phyloP scores from a whole-genome alignment of 2,797 vertebrate species.

The Trichosurus vulpecula region DNA sequence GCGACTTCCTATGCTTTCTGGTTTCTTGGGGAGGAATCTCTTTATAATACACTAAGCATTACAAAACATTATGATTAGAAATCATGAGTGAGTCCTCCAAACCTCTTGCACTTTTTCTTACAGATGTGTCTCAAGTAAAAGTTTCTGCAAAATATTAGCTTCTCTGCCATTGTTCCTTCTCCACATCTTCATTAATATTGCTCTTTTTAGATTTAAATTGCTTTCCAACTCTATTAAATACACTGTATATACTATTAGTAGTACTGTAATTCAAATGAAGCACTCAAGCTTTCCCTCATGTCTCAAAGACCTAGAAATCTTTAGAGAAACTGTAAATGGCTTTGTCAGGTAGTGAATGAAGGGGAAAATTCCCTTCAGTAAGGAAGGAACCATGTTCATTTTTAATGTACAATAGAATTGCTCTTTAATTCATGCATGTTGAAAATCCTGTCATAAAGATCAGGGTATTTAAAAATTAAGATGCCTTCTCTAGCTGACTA shows the following conservation, averaged over 20 bases:
- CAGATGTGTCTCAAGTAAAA: not conserved
- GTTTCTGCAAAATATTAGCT: constrained; percentile 65
- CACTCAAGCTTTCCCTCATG: constrained; percentile 64
- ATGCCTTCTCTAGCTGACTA: constrained; percentile 51
- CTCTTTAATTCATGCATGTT: constrained; percentile 52
- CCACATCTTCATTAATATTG: constrained; percentile 67
- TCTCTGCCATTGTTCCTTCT: constrained; percentile 45
- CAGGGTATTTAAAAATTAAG: constrained; percentile 66
- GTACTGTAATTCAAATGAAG: constrained; percentile 71
- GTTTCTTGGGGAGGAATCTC: not conserved
- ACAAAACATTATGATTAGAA: not conserved
- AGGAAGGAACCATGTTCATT: constrained; percentile 58
- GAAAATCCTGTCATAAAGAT: constrained; percentile 56
- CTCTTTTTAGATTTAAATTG: constrained; percentile 77
- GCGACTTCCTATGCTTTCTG: not conserved
- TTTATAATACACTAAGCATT: not conserved
- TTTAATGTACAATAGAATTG: constrained; percentile 58
- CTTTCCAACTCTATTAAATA: constrained; percentile 70
- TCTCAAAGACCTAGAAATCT: constrained; percentile 72
- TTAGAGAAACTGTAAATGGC: constrained; percentile 63
- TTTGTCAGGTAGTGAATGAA: constrained; percentile 70
- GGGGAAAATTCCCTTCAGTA: constrained; percentile 35
- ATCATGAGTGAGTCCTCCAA: not conserved
- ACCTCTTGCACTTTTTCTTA: not conserved
- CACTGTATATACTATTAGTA: constrained; percentile 56